Conservation (phyloP, 2,113 vertebrate species). For the Dunckerocampus dactyliophorus region DNA sequence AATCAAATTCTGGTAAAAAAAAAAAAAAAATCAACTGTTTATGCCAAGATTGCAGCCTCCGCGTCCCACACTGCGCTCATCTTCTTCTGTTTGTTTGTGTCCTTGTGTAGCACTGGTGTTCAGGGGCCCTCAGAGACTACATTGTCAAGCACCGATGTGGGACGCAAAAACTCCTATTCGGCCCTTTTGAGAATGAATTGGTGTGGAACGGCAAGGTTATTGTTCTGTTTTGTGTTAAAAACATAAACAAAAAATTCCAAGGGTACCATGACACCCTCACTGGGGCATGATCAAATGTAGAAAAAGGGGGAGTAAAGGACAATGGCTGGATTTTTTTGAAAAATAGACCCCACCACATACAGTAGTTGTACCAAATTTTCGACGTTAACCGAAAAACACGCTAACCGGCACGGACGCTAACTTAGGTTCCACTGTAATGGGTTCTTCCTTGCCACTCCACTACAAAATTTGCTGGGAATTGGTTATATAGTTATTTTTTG, state of each 20-base stretch:
- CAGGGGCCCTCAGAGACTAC: slow-evolving; percentile 30
- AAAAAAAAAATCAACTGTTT: too few relatives aligned
- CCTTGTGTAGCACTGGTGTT: slow-evolving; percentile 13
- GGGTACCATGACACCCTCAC: slow-evolving; percentile 30
- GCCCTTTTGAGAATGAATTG: slow-evolving; percentile 28
- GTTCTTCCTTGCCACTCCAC: too few relatives aligned
- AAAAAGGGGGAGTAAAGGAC: slow-evolving; percentile 9
- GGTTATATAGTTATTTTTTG: too few relatives aligned
- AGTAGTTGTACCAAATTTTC: too few relatives aligned
- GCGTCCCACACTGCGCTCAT: background rate
- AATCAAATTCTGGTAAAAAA: too few relatives aligned
- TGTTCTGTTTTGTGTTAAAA: slow-evolving; percentile 1
- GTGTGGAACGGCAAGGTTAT: slow-evolving; percentile 49
- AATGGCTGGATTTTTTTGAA: background rate
- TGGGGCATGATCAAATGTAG: slow-evolving; percentile 44
- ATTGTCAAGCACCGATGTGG: slow-evolving; percentile 46
- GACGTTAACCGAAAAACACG: too few relatives aligned
- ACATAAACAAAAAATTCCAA: background rate
- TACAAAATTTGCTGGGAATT: too few relatives aligned
- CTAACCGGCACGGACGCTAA: too few relatives aligned
- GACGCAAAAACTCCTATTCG: slow-evolving; percentile 29
- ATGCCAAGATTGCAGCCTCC: background rate
- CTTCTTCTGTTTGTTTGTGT: slow-evolving; percentile 14
- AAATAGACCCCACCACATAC: too few relatives aligned
- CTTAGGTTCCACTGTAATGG: too few relatives aligned